These are phyloP conservation scores for Ailurus styani DNA, from an alignment of 2,113 vertebrate species.

Conservation along the genomic window DNA sequence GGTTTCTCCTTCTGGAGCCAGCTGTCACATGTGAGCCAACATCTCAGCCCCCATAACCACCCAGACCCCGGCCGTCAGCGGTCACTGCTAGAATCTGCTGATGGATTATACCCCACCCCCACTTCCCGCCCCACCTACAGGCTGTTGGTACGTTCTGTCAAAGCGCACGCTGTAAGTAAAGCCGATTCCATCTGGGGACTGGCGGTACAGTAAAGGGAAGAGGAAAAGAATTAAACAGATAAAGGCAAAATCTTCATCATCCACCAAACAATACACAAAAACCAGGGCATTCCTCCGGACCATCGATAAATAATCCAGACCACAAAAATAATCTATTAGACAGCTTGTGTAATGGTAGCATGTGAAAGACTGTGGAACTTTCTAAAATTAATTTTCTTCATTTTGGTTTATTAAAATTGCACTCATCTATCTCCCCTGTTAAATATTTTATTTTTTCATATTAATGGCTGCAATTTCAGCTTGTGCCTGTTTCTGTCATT, in stretches of 20 bases:
- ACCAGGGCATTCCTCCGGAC: constrained; percentile 14
- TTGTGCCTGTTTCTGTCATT: constrained; percentile 88
- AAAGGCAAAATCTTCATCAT: constrained; percentile 44
- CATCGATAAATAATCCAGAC: constrained; percentile 70
- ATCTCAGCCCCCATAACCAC: too few species aligned
- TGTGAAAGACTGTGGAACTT: constrained; percentile 79
- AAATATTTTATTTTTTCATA: constrained; percentile 91
- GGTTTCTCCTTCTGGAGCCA: background rate
- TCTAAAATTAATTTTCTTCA: constrained; percentile 88
- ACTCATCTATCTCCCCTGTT: constrained; percentile 86
- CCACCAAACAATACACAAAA: constrained; percentile 58
- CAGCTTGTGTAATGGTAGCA: constrained; percentile 49
- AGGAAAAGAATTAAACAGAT: constrained; percentile 45
- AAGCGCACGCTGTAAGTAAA: background rate
- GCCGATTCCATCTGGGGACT: background rate
- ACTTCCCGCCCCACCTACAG: too few species aligned
- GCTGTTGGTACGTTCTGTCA: background rate
- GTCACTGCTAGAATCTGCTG: background rate
- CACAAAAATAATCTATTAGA: constrained; percentile 70
- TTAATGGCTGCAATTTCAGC: constrained; percentile 89
- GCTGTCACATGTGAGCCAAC: background rate
- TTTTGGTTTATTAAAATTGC: constrained; percentile 89
- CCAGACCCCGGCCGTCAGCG: background rate
- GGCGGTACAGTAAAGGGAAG: background rate
- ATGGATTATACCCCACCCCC: accelerated